These are phyloP conservation scores for Pinna nobilis DNA, from an alignment of 1,140 invertebrate genomes.

Conservation along the genomic window DNA sequence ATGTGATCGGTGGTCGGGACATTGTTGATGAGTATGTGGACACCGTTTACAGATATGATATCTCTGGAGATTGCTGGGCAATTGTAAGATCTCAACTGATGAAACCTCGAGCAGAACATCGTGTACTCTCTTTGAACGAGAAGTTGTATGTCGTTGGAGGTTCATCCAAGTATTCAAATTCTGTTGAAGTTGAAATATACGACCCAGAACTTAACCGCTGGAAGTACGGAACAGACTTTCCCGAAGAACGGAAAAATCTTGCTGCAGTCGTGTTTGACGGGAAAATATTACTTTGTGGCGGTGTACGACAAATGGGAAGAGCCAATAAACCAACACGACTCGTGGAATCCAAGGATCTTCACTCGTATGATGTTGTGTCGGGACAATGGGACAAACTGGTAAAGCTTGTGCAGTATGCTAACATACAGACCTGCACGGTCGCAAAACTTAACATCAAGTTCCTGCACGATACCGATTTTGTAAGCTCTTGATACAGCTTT, in stretches of 20 bases:
- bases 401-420: conserved; percentile 56
- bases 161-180: conserved; percentile 44
- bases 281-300: conserved; percentile 60
- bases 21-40: conserved; percentile 53
- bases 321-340: conserved; percentile 36
- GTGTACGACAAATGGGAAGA: conserved; percentile 38
- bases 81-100: conserved; percentile 52
- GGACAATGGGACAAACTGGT: conserved; percentile 54
- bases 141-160: conserved; percentile 64
- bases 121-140: conserved; percentile 48
- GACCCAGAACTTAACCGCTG: conserved; percentile 58
- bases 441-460: conserved; percentile 55
- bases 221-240: conserved; percentile 58
- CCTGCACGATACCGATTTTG: conserved; percentile 56
- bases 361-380: conserved; percentile 51
- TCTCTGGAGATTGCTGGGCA: conserved; percentile 55
- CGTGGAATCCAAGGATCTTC: conserved; percentile 60
- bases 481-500: conserved; percentile 32
- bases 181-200: conserved; percentile 56
- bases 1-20: conserved; percentile 60
- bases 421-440: conserved; percentile 43
- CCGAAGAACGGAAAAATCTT: conserved; percentile 60
- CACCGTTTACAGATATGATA: conserved; percentile 56
- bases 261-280: conserved; percentile 41
- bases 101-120: conserved; percentile 53